A percentile compares a stretch with the other conserved stretches of the same genome.
phyloP scores from a whole-genome alignment of 2,797 vertebrate genomes.

The Cossypha caffra region DNA sequence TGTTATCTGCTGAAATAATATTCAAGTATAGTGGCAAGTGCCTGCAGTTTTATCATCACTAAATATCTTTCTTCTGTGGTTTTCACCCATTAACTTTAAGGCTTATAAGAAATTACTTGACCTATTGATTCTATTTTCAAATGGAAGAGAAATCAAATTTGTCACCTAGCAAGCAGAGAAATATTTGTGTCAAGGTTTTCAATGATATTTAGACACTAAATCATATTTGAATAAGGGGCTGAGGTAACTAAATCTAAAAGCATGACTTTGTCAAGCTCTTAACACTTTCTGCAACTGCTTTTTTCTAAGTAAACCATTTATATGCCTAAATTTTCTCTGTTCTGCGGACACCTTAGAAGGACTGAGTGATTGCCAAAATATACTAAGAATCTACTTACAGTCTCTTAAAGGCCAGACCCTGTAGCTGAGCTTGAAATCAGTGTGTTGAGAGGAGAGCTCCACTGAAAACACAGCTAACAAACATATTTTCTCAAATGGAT shows the following conservation, averaged over 20 bases:
- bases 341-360: background rate
- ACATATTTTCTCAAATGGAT: background rate
- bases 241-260: background rate
- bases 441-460: background rate
- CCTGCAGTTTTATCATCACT: background rate
- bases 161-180: background rate
- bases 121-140: background rate
- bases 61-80: background rate
- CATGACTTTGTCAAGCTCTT: background rate
- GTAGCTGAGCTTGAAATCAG: background rate
- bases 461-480: background rate
- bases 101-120: background rate
- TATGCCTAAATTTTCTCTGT: background rate
- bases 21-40: background rate
- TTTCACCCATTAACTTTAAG: background rate
- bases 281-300: background rate
- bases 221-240: background rate
- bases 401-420: background rate
- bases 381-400: background rate
- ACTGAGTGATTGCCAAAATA: background rate
- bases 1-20: background rate
- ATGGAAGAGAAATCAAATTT: background rate
- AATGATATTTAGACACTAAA: background rate
- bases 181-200: constrained; percentile 1
- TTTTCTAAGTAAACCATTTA: background rate